Base-by-base conservation (phyloP, 2,888 invertebrate species). In the Leptinotarsa haldemani region DNA sequence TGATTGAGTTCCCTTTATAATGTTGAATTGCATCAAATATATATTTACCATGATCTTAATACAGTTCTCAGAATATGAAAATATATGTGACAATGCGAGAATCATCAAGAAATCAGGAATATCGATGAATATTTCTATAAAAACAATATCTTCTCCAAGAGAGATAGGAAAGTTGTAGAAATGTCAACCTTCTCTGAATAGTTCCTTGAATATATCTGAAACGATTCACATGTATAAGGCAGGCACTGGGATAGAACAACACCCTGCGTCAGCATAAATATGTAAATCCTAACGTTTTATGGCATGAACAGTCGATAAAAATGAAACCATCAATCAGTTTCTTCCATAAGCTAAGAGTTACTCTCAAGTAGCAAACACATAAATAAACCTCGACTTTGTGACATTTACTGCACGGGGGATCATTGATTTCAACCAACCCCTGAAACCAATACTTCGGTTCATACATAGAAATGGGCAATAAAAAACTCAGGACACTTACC, bases 401-500 rank as follows among this genome's bases (percentile, higher is more conserved):
- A 74, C 74, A 67, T 75, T 79, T 79, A 77, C 73, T 63, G 72
- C 76, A 72, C 77, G 74, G 78, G 71, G 78, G 75, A 77, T 78
- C 76, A 79, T 78, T 77, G 79, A 79, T 77, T 78, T 66, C 68
- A 46, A 18, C 56, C 68, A 56, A 7, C 18, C 56, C 30, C 56
- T 7, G 7, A 68, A 68, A 68, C 68, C 68, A 68, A 68, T 68
- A 68, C 68, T 68, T 56, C 22, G 53, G 68, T 56, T 68, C 68
- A 53, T 61, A 61, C 61, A 61, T 61, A 61, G 30, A 61, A 68
- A 56, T 68, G 56, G 68, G 53, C 68, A 68, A 68, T 68, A 68
- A 68, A 68, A 56, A 56, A 40, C 61, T 61, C 61, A 30, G 30
- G 40, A 61, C 61, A 61, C 61, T 61, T 61, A 61, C 61, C 25